phyloP scores from a whole-genome alignment of 1,140 invertebrate species.

The Neodiprion fabricii region DNA sequence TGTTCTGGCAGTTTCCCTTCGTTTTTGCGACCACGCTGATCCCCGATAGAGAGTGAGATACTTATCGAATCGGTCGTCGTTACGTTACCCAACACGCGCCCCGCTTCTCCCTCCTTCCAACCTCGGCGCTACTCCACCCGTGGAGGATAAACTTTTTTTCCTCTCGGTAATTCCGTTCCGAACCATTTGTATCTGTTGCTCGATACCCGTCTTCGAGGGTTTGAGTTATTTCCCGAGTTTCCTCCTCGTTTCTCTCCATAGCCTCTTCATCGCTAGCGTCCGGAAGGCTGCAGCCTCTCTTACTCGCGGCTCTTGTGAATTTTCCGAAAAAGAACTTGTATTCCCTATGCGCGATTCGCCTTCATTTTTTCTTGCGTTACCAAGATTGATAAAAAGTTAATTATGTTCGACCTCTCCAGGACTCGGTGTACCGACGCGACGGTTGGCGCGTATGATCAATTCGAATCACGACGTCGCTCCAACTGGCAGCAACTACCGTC shows the following conservation, averaged over 20 bases:
- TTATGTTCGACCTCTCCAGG: too few species aligned
- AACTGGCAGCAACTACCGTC: too few species aligned
- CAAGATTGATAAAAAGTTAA: too few species aligned
- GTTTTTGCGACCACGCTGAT: constrained; percentile 1
- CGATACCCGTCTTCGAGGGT: background rate
- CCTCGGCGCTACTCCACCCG: background rate
- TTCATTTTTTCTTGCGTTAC: constrained; percentile 23
- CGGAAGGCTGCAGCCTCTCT: too few species aligned
- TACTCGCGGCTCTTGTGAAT: too few species aligned
- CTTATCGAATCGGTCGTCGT: background rate
- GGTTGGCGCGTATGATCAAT: too few species aligned
- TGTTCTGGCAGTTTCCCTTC: constrained; percentile 2
- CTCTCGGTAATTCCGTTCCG: constrained; percentile 1
- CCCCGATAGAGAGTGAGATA: constrained; percentile 4
- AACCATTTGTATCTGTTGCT: constrained; percentile 5
- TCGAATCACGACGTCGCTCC: too few species aligned
- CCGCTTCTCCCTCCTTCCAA: background rate
- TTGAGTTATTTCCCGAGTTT: background rate
- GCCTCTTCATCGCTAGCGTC: background rate
- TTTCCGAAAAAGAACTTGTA: too few species aligned
- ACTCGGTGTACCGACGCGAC: too few species aligned
- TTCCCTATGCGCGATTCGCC: constrained; percentile 32
- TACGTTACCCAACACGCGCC: background rate
- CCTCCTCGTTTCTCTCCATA: background rate
- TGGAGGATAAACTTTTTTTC: background rate